Evolutionary conservation across 2,888 invertebrate genomes (phyloP).

Genomic region (Epinotia demarniana): DNA sequence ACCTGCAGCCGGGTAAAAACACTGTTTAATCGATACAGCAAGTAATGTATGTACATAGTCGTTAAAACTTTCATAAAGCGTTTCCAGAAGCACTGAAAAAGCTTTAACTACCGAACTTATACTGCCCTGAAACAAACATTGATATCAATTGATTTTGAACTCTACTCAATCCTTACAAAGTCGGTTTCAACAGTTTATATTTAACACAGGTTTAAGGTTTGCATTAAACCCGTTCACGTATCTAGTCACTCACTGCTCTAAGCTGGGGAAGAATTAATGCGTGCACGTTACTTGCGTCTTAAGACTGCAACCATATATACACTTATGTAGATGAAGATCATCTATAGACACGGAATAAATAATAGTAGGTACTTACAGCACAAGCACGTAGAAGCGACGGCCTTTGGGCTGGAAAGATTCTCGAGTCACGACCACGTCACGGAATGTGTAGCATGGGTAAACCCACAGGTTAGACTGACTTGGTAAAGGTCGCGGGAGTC

Average conservation of each 20-base stretch:
- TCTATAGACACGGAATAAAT: too few species aligned
- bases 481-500: too few species aligned
- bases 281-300: slow-evolving; percentile 24
- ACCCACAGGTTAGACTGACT: too few species aligned
- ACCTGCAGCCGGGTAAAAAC: too few species aligned
- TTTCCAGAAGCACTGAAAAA: not conserved
- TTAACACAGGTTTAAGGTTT: not conserved
- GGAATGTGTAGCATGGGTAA: too few species aligned
- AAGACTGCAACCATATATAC: not conserved
- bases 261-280: slow-evolving; percentile 38
- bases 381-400: too few species aligned
- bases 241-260: slow-evolving; percentile 32
- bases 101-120: slow-evolving; percentile 1
- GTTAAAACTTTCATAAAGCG: not conserved
- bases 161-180: not conserved
- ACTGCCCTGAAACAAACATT: not conserved
- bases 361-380: too few species aligned
- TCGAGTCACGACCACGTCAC: too few species aligned
- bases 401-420: too few species aligned
- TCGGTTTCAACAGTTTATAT: not conserved
- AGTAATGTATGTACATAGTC: too few species aligned
- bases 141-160: not conserved
- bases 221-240: slow-evolving; percentile 13
- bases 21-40: too few species aligned
- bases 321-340: not conserved